Percentiles rank a stretch among this genome's conserved stretches.
These are phyloP conservation scores for Lepilemur ruficaudatus DNA, from an alignment of 2,797 vertebrate genomes.

Conservation along the genomic window DNA sequence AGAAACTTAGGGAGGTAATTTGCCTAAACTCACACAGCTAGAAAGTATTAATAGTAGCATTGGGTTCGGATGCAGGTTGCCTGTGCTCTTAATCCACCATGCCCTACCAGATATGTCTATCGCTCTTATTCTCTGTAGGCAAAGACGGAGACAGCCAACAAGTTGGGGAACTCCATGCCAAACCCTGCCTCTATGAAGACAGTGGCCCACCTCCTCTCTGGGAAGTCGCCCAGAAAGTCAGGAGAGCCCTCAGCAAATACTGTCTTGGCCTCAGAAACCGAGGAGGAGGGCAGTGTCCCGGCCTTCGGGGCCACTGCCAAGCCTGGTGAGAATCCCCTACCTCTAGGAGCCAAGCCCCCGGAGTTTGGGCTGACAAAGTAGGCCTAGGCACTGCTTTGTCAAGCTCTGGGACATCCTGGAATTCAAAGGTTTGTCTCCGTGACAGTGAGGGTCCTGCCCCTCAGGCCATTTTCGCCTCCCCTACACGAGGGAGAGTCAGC, in stretches of 20 bases:
- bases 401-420: not conserved
- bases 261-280: conserved; percentile 45
- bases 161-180: conserved; percentile 43
- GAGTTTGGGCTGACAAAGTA: not conserved
- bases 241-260: not conserved
- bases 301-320: not conserved
- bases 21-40: not conserved
- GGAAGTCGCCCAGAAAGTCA: conserved; percentile 52
- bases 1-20: not conserved
- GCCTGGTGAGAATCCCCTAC: conserved; percentile 54
- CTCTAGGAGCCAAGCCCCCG: not conserved
- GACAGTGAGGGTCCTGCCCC: not conserved
- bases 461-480: not conserved
- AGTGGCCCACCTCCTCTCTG: conserved; percentile 23
- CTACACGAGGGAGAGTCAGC: not conserved
- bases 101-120: not conserved
- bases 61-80: no score
- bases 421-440: not conserved
- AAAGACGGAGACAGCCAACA: conserved; percentile 9
- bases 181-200: not conserved
- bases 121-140: conserved; percentile 19
- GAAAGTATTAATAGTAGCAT: not conserved
- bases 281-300: not conserved
- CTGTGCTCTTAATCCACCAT: not conserved
- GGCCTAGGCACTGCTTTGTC: not conserved